phyloP scores from a whole-genome alignment of 2,888 invertebrate species.

The Mimas tiliae region DNA sequence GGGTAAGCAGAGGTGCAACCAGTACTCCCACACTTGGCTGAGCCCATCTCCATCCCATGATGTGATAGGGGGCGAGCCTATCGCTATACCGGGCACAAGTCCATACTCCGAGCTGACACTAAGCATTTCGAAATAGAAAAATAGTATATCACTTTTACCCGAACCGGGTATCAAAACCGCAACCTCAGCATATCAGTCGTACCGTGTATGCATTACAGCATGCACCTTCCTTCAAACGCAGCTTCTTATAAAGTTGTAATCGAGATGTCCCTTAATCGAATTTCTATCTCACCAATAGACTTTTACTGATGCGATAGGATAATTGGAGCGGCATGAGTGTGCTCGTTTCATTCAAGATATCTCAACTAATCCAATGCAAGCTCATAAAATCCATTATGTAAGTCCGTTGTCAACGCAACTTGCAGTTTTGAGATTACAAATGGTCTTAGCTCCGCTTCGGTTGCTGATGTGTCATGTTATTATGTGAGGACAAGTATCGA shows the following conservation, averaged over 20 bases:
- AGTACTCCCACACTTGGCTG: too few relatives aligned
- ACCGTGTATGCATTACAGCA: too few relatives aligned
- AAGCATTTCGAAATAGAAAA: too few relatives aligned
- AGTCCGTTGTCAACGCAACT: conserved; percentile 40
- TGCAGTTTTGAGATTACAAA: conserved; percentile 19
- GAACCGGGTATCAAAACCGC: too few relatives aligned
- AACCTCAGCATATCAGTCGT: too few relatives aligned
- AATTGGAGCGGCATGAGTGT: conserved; percentile 59
- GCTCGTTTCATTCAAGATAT: conserved; percentile 53
- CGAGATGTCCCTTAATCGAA: conserved; percentile 48
- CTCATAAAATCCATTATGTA: conserved; percentile 53
- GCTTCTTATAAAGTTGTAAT: conserved; percentile 41
- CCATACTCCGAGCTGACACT: too few relatives aligned
- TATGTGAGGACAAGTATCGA: conserved; percentile 5
- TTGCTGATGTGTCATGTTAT: conserved; percentile 18
- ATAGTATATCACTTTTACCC: too few relatives aligned
- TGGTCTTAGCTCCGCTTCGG: conserved; percentile 3
- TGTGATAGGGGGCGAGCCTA: too few relatives aligned
- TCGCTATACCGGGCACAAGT: too few relatives aligned
- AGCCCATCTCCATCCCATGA: too few relatives aligned
- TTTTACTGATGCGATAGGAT: conserved; percentile 53
- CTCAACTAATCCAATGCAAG: conserved; percentile 45
- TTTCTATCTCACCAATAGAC: conserved; percentile 48
- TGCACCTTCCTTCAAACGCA: neutral
- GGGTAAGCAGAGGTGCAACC: too few relatives aligned